phyloP scores from a whole-genome alignment of 2,888 invertebrate species.

The Aphidius colemani region DNA sequence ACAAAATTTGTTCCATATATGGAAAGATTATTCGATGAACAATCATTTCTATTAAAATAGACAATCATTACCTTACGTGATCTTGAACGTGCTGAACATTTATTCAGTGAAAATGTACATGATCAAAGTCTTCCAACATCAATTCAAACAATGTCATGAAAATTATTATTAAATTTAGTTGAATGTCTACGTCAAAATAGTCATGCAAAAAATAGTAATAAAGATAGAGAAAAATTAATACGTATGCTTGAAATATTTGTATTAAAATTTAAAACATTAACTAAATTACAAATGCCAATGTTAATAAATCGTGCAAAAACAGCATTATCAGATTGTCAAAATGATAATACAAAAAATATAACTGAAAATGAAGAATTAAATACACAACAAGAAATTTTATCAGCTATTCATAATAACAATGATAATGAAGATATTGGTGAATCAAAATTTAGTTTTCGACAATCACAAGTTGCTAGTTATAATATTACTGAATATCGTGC shows the following conservation, averaged over 20 bases:
- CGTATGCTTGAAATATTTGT: constrained; percentile 94
- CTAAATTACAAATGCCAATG: constrained; percentile 88
- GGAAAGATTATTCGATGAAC: constrained; percentile 94
- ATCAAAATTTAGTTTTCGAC: constrained; percentile 76
- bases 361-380: constrained; percentile 65
- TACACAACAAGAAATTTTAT: no score
- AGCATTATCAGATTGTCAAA: constrained; percentile 43
- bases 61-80: constrained; percentile 82
- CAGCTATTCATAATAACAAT: constrained; percentile 46
- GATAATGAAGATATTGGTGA: constrained; percentile 67
- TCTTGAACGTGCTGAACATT: constrained; percentile 85
- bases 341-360: constrained; percentile 50
- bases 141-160: constrained; percentile 97
- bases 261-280: constrained; percentile 93
- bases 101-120: constrained; percentile 96
- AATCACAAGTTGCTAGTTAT: constrained; percentile 72
- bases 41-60: constrained; percentile 97
- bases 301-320: constrained; percentile 78
- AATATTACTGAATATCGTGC: constrained; percentile 91
- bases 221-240: constrained; percentile 85
- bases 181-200: constrained; percentile 89
- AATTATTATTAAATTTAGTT: constrained; percentile 89
- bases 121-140: constrained; percentile 92
- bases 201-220: constrained; percentile 72
- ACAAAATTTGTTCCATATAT: constrained; percentile 92